These are phyloP conservation scores for Calidris pygmaea DNA, from an alignment of 2,113 vertebrate species.

Conservation along the genomic window DNA sequence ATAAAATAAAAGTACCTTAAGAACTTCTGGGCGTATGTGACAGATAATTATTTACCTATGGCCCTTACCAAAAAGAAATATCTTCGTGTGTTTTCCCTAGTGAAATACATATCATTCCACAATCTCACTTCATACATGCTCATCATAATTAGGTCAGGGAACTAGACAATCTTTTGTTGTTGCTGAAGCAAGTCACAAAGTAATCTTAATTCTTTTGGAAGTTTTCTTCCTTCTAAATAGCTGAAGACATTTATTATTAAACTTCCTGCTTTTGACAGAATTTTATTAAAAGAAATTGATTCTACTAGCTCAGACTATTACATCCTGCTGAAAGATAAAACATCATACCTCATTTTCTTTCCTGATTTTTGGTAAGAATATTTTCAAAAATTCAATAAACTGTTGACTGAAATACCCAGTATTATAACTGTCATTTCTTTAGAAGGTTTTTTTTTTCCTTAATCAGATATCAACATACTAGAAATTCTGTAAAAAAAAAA, in stretches of 20 bases:
- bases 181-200: not conserved
- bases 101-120: not conserved
- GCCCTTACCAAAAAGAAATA: not conserved
- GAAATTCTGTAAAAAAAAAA: not conserved
- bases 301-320: slow-evolving; percentile 12
- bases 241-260: slow-evolving; percentile 32
- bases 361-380: not conserved
- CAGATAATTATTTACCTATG: not conserved
- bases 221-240: slow-evolving; percentile 9
- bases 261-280: slow-evolving; percentile 15
- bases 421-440: not conserved
- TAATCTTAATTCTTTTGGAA: not conserved
- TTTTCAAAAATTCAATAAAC: slow-evolving; percentile 2
- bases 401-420: not conserved
- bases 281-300: slow-evolving; percentile 44
- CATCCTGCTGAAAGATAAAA: slow-evolving; percentile 19
- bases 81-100: not conserved
- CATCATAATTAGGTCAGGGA: not conserved
- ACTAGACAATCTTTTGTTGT: not conserved
- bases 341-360: not conserved
- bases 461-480: not conserved
- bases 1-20: not conserved
- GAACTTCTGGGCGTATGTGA: not conserved
- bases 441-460: not conserved
- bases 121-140: not conserved